Evolutionary conservation across 2,797 vertebrate species (phyloP), one percentile per base, ranked within the genome.

Genomic region (Paratrypauchen microcephalus): DNA sequence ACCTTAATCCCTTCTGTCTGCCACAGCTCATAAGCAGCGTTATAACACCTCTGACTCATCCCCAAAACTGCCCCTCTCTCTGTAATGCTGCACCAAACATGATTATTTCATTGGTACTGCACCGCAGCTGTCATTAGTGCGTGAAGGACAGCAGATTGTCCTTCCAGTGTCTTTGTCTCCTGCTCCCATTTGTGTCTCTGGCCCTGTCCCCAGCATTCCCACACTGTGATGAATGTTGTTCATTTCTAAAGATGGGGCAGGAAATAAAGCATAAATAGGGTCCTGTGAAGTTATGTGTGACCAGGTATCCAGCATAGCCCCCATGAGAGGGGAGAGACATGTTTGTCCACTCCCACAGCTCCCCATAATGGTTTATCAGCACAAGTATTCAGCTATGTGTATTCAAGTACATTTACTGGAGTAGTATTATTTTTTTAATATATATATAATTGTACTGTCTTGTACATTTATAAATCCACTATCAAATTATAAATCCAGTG

Each of bases 191-290:
- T 69, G 65, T 73, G 56, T 60, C 32, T 47, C 32, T 41, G 15
- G 18, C 63, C 64, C 56, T 12, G 47, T 65, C 24, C 56, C 36
- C 71, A 76, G 60, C 41, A 57, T 72, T 73, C 28, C 67, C 56
- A 71, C 73, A 36, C 62, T 56, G 50, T 80, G 77, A 88, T 83
- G 69, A 85, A 86, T 85, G 76, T 71, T 66, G 41, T 81, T 87
- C 82, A 86, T 87, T 82, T 84, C 75, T 23, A 61, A 77, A 80
- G 64, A 79, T 81, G 72, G 73, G 77, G 72, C 2, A 28, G 71
- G 72, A 85, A 86, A 83, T 83, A 68, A 70, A 80, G 79, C 61
- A 63, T 73, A 82, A 87, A 83, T 77, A 80, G 77, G 70, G 69
- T 71, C 79, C 65, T 83, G 69, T 58, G 70, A 75, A 68, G 64